Conservation (phyloP, 2,113 vertebrate genomes). For the Nematolebias whitei region DNA sequence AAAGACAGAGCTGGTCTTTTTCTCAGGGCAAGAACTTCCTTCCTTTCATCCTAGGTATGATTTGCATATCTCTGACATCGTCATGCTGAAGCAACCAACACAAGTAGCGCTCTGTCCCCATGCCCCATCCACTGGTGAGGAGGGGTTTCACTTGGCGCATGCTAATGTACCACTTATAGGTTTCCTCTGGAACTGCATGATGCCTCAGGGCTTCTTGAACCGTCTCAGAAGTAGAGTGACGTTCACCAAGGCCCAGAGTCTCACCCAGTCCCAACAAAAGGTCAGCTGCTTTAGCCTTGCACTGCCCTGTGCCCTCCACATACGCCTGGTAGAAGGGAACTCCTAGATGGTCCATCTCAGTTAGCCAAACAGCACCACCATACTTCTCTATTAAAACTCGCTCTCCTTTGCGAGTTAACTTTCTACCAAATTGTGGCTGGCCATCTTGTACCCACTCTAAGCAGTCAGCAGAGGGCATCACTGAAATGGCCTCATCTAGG, state of each 20-base stretch:
- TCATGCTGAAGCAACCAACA: slow-evolving; percentile 82
- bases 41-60: slow-evolving; percentile 82
- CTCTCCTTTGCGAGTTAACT: slow-evolving; percentile 82
- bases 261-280: slow-evolving; percentile 82
- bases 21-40: slow-evolving; percentile 80
- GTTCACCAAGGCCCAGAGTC: slow-evolving; percentile 82
- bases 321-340: slow-evolving; percentile 85
- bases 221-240: slow-evolving; percentile 76
- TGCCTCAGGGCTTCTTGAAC: slow-evolving; percentile 78
- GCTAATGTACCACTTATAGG: slow-evolving; percentile 81
- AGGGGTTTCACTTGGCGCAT: slow-evolving; percentile 78
- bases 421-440: slow-evolving; percentile 78
- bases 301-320: slow-evolving; percentile 66
- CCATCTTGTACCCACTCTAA: slow-evolving; percentile 80
- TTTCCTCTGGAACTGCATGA: slow-evolving; percentile 76
- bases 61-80: slow-evolving; percentile 81
- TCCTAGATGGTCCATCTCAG: slow-evolving; percentile 82
- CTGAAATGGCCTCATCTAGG: slow-evolving; percentile 76
- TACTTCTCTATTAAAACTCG: slow-evolving; percentile 76
- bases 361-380: slow-evolving; percentile 80
- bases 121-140: slow-evolving; percentile 83
- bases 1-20: not conserved
- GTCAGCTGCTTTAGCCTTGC: slow-evolving; percentile 81
- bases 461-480: slow-evolving; percentile 80
- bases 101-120: slow-evolving; percentile 82